phyloP scores from a whole-genome alignment of 2,113 vertebrate species.

The Vulpes lagopus region DNA sequence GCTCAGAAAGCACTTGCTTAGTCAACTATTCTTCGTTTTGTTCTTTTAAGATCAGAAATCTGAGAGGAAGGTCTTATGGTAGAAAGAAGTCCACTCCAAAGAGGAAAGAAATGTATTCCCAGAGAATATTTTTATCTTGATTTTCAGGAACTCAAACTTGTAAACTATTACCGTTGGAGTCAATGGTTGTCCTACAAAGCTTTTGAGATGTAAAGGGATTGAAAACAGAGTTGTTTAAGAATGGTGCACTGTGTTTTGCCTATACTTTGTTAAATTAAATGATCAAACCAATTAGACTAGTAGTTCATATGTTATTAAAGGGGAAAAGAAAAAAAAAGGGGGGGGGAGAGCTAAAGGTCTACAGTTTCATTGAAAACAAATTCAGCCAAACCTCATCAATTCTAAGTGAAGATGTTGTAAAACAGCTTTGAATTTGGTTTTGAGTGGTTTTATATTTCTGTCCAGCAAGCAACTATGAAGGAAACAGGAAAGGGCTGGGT shows the following conservation, averaged over 20 bases:
- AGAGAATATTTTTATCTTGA: neutral
- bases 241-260: neutral
- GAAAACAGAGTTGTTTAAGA: constrained; percentile 41
- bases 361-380: constrained; percentile 23
- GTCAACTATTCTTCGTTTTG: constrained; percentile 36
- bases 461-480: neutral
- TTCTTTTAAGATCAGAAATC: constrained; percentile 37
- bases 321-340: neutral
- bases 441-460: neutral
- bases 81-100: neutral
- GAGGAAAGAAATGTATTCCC: constrained; percentile 26
- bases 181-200: neutral
- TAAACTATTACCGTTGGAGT: neutral
- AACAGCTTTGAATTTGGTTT: constrained; percentile 14
- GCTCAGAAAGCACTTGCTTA: constrained; percentile 29
- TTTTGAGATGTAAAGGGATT: constrained; percentile 4
- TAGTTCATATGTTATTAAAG: constrained; percentile 18
- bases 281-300: neutral
- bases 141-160: constrained; percentile 34
- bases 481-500: neutral
- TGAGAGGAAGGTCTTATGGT: neutral
- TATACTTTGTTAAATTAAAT: constrained; percentile 1
- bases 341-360: neutral
- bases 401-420: constrained; percentile 13
- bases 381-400: constrained; percentile 5